A percentile compares a stretch with the other conserved stretches of the same genome.
Conservation (phyloP, 2,113 vertebrate species). For the Nothocercus nigrocapillus region DNA sequence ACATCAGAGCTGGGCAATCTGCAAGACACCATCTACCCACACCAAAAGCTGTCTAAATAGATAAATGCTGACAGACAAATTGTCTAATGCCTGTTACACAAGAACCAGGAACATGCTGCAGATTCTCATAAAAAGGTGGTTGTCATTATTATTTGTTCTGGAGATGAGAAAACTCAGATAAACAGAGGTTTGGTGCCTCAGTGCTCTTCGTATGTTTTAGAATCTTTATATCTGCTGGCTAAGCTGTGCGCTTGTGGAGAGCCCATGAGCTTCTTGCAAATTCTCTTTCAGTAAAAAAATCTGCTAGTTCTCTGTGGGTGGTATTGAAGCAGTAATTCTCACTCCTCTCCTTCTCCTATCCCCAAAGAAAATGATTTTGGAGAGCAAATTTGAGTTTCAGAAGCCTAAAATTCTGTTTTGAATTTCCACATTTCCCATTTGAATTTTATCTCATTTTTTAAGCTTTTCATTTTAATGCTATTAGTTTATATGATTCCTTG, state of each 20-base stretch:
- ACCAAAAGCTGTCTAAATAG: neutral
- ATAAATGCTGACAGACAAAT: neutral
- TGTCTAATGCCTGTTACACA: neutral
- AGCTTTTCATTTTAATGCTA: constrained; percentile 3
- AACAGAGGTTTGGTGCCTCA: neutral
- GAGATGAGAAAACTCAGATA: neutral
- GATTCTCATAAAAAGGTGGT: neutral
- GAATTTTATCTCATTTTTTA: constrained; percentile 22
- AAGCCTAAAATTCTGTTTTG: neutral
- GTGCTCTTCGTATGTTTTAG: neutral
- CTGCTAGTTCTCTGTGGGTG: constrained; percentile 42
- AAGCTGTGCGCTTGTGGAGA: neutral
- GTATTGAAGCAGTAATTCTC: constrained; percentile 26
- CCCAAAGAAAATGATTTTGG: neutral
- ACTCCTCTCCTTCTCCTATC: neutral
- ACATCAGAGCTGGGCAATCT: neutral
- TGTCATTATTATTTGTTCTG: neutral
- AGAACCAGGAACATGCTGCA: neutral
- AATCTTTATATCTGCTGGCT: neutral
- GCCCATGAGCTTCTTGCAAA: neutral
- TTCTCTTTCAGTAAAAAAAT: neutral
- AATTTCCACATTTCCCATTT: neutral
- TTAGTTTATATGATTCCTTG: constrained; percentile 14
- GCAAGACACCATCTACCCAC: neutral
- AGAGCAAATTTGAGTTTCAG: neutral